Conservation (phyloP, 2,797 vertebrate genomes). For the Sarcophilus harrisii region DNA sequence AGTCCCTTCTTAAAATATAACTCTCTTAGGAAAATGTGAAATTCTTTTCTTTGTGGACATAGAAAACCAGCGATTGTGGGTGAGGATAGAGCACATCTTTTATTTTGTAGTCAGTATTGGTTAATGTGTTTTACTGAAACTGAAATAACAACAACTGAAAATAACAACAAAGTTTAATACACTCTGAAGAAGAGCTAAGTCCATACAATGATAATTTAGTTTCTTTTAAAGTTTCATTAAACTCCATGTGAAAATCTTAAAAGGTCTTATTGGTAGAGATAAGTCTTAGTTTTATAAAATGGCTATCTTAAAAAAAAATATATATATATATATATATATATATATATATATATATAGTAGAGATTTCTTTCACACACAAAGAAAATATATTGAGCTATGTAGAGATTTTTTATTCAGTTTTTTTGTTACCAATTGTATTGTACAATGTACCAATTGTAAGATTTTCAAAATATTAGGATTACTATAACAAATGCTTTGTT, state of each 20-base stretch:
- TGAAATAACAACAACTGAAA: neutral
- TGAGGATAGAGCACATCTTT: conserved; percentile 19
- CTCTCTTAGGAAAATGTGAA: conserved; percentile 41
- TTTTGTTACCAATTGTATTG: neutral
- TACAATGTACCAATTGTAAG: neutral
- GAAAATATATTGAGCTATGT: neutral
- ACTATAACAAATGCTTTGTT: neutral
- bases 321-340: conserved; percentile 31
- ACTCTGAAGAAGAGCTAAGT: conserved; percentile 19
- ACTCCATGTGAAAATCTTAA: conserved; percentile 36
- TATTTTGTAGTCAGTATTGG: neutral
- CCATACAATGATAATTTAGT: conserved; percentile 6
- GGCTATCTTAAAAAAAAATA: neutral
- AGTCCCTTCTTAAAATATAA: neutral
- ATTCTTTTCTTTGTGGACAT: conserved; percentile 20
- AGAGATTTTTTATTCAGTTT: neutral
- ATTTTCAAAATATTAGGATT: neutral
- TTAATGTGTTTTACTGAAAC: neutral
- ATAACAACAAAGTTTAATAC: neutral
- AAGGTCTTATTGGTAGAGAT: conserved; percentile 32
- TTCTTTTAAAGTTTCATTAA: conserved; percentile 52
- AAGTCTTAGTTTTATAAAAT: conserved; percentile 45
- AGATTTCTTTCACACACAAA: conserved; percentile 21
- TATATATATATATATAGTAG: conserved; percentile 14
- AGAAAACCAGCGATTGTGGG: conserved; percentile 14